Evolutionary conservation across 2,888 invertebrate genomes (phyloP), one percentile per base, ranked within the genome.

Genomic region (Phragmatobia fuliginosa): DNA sequence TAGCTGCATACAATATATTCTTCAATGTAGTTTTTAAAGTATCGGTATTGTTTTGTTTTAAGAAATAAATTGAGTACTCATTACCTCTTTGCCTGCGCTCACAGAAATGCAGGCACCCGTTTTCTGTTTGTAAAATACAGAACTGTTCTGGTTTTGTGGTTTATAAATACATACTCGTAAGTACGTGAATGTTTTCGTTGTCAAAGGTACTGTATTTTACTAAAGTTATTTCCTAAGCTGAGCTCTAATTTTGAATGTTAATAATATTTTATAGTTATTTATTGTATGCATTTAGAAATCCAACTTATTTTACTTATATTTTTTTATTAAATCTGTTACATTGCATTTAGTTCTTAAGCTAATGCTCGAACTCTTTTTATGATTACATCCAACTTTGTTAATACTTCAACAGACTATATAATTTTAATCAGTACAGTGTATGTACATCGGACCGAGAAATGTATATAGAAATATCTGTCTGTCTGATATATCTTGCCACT

Each of bases 31-130:
- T 21, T 41, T 41, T 21, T 41, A 2, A 41, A 45, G 16, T 52
- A 32, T 64, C 32, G 45, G 45, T 21, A 32, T 45, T 28, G 58
- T 58, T 65, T 45, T 28, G 58, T 58, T 65, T 38, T 38, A 58
- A 67, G 70, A 63, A 33, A 33, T 59, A 60, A 66, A 72, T 65
- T 62, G 28, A 10, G 38, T 68, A 63, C 58, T 49, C 67, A 60
- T 41, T 61, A 63, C 60, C 70, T 28, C 58, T 16, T 14, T 28
- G 58, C 38, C 38, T 45, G 49, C 41, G 41, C 62, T 67, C 70
- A 66, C 58, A 70, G 73, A 72, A 75, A 66, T 74, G 66, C 56
- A 65, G 8, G 58, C 62, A 56, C 16, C 58, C 58, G 5, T 32
- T 65, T 58, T 21, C 58, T 58, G 25, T 58, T 63, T 63, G 32